These are phyloP conservation scores for Condylura cristata DNA, from an alignment of 2,113 vertebrate species.

Conservation along the genomic window DNA sequence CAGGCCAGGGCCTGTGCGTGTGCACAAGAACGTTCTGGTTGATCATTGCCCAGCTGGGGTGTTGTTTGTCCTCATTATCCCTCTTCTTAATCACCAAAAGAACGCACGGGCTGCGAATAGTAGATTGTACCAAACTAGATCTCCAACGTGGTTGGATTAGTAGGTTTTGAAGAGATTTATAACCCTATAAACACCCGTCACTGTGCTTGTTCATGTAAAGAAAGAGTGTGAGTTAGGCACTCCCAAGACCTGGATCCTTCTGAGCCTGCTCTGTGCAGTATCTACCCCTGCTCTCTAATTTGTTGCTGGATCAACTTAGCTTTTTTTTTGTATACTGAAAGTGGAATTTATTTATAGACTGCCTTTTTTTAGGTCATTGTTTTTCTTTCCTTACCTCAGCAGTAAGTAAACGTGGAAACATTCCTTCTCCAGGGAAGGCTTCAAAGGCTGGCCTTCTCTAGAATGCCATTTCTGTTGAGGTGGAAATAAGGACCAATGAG, in stretches of 20 bases:
- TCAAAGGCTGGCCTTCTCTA: slow-evolving; percentile 25
- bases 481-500: neutral
- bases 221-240: neutral
- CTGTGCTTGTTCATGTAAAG: neutral
- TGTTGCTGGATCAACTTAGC: neutral
- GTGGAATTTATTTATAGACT: neutral
- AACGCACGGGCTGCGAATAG: neutral
- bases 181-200: neutral
- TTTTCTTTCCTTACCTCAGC: neutral
- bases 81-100: slow-evolving; percentile 48
- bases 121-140: slow-evolving; percentile 2
- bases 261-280: neutral
- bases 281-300: neutral
- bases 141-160: slow-evolving; percentile 32
- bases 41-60: slow-evolving; percentile 31
- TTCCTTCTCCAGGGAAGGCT: neutral
- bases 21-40: neutral
- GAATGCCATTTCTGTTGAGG: slow-evolving; percentile 39
- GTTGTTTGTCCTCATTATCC: slow-evolving; percentile 9
- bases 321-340: neutral
- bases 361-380: neutral
- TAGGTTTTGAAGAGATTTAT: slow-evolving; percentile 36
- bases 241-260: neutral
- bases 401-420: neutral
- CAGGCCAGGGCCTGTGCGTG: neutral